Conservation (phyloP, 2,888 invertebrate genomes). For the Tachina lurida region DNA sequence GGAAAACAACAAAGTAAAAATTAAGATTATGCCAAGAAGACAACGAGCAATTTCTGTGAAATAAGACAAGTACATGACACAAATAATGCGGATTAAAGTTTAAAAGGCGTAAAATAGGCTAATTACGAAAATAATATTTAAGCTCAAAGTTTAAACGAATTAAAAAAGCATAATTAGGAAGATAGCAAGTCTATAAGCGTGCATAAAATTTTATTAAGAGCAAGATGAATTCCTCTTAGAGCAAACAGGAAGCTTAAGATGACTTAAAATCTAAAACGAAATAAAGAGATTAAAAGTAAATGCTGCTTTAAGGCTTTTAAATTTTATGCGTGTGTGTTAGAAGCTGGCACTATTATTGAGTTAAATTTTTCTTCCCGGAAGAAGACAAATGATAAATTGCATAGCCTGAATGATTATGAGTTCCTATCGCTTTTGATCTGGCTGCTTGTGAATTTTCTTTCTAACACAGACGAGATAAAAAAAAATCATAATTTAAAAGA, state of each 20-base stretch:
- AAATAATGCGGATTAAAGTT: conserved; percentile 62
- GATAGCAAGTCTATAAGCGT: conserved; percentile 25
- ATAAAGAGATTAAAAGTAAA: not conserved
- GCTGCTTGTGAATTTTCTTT: too few species aligned
- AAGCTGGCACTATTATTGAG: not conserved
- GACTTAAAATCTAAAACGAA: not conserved
- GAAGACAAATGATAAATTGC: too few species aligned
- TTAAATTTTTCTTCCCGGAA: not conserved
- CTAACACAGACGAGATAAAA: too few species aligned
- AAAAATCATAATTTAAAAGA: too few species aligned
- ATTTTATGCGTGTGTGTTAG: not conserved
- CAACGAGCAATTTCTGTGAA: conserved; percentile 33
- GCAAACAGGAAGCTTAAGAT: not conserved
- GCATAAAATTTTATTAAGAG: not conserved
- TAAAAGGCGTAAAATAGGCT: conserved; percentile 65
- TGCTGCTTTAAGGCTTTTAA: not conserved
- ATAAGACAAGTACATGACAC: conserved; percentile 57
- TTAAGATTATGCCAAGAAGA: conserved; percentile 56
- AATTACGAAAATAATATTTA: conserved; percentile 57
- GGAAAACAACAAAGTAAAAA: conserved; percentile 6
- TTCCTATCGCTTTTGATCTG: too few species aligned
- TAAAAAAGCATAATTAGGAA: conserved; percentile 16
- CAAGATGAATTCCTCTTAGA: too few species aligned
- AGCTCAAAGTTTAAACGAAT: conserved; percentile 41
- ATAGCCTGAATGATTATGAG: too few species aligned